Conservation (phyloP, 2,888 invertebrate genomes). For the Beris chalybata region DNA sequence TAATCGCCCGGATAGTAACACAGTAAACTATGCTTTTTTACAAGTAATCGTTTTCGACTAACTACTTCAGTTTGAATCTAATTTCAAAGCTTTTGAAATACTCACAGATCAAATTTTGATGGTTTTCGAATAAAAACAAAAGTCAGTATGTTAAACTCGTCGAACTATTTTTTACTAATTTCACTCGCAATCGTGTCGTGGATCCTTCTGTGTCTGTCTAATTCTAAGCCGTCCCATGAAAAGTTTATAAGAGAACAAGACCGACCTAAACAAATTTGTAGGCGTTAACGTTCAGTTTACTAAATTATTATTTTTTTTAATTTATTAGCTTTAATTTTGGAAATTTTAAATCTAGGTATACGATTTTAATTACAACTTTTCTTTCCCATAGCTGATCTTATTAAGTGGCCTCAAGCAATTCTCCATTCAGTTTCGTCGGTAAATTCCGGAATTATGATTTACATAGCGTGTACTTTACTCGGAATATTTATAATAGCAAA, state of each 20-base stretch:
- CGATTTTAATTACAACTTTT: too few species aligned
- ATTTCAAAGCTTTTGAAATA: too few species aligned
- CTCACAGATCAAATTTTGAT: slow-evolving; percentile 4
- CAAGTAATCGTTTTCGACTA: too few species aligned
- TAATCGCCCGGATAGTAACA: too few species aligned
- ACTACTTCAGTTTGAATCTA: too few species aligned
- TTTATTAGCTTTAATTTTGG: too few species aligned
- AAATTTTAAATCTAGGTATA: too few species aligned
- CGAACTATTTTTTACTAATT: slow-evolving; percentile 4
- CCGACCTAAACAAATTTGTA: too few species aligned
- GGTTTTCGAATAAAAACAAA: background rate
- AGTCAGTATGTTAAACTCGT: slow-evolving; percentile 2
- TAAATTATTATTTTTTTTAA: too few species aligned
- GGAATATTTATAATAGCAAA: slow-evolving; percentile 9
- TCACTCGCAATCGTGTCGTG: slow-evolving; percentile 2
- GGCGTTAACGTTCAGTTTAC: too few species aligned
- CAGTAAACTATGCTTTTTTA: too few species aligned
- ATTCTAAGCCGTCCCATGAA: background rate
- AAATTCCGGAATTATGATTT: slow-evolving; percentile 4
- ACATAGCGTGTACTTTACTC: slow-evolving; percentile 6
- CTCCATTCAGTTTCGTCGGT: slow-evolving; percentile 2
- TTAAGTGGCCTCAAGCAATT: background rate
- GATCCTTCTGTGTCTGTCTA: slow-evolving; percentile 1
- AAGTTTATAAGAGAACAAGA: background rate
- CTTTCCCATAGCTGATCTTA: background rate